phyloP scores from a whole-genome alignment of 1,140 invertebrate species.

The Drosophila bocqueti region DNA sequence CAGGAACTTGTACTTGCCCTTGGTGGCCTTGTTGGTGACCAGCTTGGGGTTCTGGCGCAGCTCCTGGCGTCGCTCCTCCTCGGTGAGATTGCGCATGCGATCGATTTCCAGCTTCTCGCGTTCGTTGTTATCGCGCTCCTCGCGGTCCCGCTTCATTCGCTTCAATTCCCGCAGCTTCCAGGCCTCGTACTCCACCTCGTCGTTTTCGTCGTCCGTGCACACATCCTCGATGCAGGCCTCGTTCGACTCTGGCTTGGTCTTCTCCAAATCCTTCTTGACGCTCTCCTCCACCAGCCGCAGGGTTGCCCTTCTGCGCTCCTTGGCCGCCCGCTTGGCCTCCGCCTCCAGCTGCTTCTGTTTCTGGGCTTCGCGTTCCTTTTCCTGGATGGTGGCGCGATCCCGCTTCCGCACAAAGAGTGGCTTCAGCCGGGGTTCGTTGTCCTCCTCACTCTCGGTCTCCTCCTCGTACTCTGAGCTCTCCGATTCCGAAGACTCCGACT shows the following conservation, averaged over 20 bases:
- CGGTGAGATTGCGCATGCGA: conserved; percentile 96
- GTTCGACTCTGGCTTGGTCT: conserved; percentile 86
- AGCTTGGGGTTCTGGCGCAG: conserved; percentile 96
- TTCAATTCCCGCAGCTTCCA: conserved; percentile 99
- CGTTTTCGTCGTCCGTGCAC: conserved; percentile 98
- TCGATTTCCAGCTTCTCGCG: conserved; percentile 97
- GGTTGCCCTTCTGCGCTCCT: conserved; percentile 94
- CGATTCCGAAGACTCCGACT: conserved; percentile 91
- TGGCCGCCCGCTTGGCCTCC: conserved; percentile 91
- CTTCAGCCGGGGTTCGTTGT: conserved; percentile 93
- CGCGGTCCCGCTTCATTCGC: conserved; percentile 97
- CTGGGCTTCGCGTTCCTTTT: conserved; percentile 95
- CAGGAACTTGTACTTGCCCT: conserved; percentile 99
- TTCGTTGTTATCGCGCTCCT: conserved; percentile 95
- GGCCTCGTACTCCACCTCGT: conserved; percentile 98
- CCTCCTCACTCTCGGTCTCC: conserved; percentile 89
- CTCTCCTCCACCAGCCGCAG: conserved; percentile 96
- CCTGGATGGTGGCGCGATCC: conserved; percentile 97
- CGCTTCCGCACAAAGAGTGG: conserved; percentile 98
- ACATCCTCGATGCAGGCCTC: conserved; percentile 93
- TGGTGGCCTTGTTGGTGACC: conserved; percentile 97
- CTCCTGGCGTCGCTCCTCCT: conserved; percentile 97
- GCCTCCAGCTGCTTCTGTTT: conserved; percentile 93
- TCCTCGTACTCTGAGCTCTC: conserved; percentile 91
- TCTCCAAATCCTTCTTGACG: conserved; percentile 90